Base-by-base conservation (phyloP, 2,888 invertebrate species). In the Chesias legatella region DNA sequence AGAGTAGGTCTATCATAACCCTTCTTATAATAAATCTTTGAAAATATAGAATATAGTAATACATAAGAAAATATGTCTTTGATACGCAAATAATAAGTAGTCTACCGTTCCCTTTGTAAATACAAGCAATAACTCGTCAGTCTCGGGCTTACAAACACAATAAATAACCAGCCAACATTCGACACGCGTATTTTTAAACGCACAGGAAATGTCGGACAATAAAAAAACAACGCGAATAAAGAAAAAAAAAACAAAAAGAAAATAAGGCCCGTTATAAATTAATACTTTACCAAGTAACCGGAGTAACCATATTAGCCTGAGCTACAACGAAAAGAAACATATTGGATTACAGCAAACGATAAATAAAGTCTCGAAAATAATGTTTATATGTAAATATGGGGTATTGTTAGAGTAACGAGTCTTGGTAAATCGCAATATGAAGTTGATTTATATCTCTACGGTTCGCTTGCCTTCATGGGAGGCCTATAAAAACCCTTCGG, bases 401-500 rank as follows among this genome's bases (percentile, higher is more conserved):
- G 81, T 81, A 90, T 90, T 85, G 90, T 90, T 89, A 88, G 86
- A 83, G 86, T 90, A 90, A 90, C 90, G 88, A 89, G 83, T 89
- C 90, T 90, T 90, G 90, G 90, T 84, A 84, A 90, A 91, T 88
- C 85, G 84, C 85, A 84, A 83, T 85, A 84, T 82, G 83, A 81
- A 75, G 75, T 80, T 88, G 86, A 88, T 88, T 88, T 88, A 88
- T 86, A 88, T 85, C 86, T 84, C 70, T 74, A 79, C 84, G 86
- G 74, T 86, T 73, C 75, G 84, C 69, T 81, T 80, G 67, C 70
- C 83, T 69, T 73, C 84, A 79, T 82, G 85, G 85, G 84, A 79
- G 84, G 85, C 74, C 81, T 68, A 77, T 79, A 80, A 81, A 82
- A 73, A 74, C 62, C 60, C 63, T 64, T 54, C 56, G 56, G 54